A percentile compares a stretch with the other conserved stretches of the same genome.
phyloP scores from a whole-genome alignment of 1,140 invertebrate genomes.

The Elymnias hypermnestra region DNA sequence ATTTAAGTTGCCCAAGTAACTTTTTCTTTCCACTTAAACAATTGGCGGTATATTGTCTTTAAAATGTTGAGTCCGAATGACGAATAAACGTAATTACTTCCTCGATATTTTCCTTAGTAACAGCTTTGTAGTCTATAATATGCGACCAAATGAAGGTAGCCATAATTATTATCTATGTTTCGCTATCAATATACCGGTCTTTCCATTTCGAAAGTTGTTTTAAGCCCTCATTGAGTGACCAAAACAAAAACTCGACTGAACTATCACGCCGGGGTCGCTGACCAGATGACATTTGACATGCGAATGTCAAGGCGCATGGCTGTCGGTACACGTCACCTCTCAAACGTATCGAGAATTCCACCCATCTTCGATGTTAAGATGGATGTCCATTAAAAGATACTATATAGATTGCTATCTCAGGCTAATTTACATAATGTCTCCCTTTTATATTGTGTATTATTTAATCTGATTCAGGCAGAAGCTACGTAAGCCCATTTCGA shows the following conservation, averaged over 20 bases:
- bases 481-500: no score
- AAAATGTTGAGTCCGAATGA: no score
- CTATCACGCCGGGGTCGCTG: conserved; percentile 47
- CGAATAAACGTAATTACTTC: no score
- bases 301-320: conserved; percentile 62
- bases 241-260: conserved; percentile 33
- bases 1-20: no score
- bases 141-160: no score
- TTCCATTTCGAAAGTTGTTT: conserved; percentile 22
- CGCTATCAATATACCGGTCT: conserved; percentile 12
- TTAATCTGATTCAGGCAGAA: no score
- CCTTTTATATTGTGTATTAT: no score
- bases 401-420: not conserved
- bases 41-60: no score
- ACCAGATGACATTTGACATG: conserved; percentile 67
- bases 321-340: conserved; percentile 19
- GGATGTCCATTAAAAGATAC: not conserved
- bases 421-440: no score
- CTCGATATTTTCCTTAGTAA: no score
- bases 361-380: conserved; percentile 6
- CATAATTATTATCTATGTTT: conserved; percentile 9
- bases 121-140: no score
- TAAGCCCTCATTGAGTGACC: conserved; percentile 18
- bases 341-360: conserved; percentile 11
- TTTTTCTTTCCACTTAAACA: no score